phyloP scores from a whole-genome alignment of 2,113 vertebrate species.

The Rhabdomys dilectus region DNA sequence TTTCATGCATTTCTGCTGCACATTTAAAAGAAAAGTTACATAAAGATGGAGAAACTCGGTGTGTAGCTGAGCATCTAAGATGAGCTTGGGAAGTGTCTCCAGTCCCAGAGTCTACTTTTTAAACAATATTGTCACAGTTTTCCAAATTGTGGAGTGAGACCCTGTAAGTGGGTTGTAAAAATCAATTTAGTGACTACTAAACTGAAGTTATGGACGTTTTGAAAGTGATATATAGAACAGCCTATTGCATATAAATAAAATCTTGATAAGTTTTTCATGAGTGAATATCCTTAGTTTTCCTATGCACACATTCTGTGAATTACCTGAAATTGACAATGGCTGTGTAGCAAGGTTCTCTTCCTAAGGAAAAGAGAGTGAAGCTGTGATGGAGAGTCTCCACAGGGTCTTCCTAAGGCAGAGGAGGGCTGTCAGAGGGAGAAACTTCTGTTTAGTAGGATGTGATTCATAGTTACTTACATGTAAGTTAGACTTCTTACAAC shows the following conservation, averaged over 20 bases:
- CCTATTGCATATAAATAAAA: neutral
- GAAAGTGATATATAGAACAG: neutral
- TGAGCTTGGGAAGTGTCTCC: neutral
- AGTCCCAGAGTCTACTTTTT: neutral
- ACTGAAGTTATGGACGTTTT: neutral
- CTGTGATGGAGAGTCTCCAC: neutral
- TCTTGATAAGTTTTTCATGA: constrained; percentile 8
- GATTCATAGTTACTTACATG: neutral
- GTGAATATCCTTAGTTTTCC: neutral
- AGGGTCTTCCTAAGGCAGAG: neutral
- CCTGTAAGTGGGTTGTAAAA: neutral
- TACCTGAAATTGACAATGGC: neutral
- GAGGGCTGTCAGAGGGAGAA: neutral
- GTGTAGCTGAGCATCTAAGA: constrained; percentile 18
- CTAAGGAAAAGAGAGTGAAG: neutral
- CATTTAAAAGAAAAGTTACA: constrained; percentile 43
- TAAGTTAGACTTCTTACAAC: neutral
- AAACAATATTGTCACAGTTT: neutral
- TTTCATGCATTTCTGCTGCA: neutral
- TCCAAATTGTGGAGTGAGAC: neutral
- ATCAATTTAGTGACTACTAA: neutral
- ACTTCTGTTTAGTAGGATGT: neutral
- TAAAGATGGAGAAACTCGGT: neutral
- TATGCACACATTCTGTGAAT: neutral
- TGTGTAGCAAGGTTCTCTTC: neutral